These are phyloP conservation scores for Agapetus fuscipes DNA, from an alignment of 2,888 invertebrate genomes.

Conservation along the genomic window DNA sequence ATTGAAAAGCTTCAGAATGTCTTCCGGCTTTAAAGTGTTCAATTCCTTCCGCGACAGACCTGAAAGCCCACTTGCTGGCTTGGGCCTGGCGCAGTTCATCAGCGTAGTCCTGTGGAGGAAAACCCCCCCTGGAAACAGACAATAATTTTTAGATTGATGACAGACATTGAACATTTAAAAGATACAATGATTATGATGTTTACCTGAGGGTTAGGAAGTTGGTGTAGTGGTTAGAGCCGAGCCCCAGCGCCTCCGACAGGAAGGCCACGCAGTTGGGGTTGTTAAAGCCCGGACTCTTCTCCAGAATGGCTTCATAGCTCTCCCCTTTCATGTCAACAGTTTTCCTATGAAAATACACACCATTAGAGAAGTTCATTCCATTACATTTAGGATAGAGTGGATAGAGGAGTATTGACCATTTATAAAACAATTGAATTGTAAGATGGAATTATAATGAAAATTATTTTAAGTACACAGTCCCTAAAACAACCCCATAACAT, in stretches of 20 bases:
- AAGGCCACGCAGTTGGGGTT: constrained; percentile 83
- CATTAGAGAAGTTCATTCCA: no score
- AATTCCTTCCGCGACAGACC: constrained; percentile 91
- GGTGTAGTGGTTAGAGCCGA: constrained; percentile 58
- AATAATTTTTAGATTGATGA: neutral
- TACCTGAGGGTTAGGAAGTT: constrained; percentile 64
- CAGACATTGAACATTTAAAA: constrained; percentile 5
- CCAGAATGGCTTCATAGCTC: constrained; percentile 71
- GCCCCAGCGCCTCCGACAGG: constrained; percentile 65
- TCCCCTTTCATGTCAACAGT: constrained; percentile 70
- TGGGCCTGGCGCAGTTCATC: constrained; percentile 79
- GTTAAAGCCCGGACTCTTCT: constrained; percentile 76
- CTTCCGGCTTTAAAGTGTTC: constrained; percentile 88
- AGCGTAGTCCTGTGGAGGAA: constrained; percentile 73
- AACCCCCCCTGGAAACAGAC: constrained; percentile 51
- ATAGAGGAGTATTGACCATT: no score
- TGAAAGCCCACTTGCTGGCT: constrained; percentile 89
- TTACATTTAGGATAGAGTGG: no score
- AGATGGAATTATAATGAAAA: no score
- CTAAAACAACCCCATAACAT: no score
- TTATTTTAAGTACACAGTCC: no score
- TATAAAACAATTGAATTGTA: no score
- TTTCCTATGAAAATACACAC: constrained; percentile 47
- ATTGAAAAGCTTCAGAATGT: constrained; percentile 91
- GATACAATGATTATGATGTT: constrained; percentile 20